A percentile compares a stretch with the other conserved stretches of the same genome.
Conservation (phyloP, 2,113 vertebrate genomes). For the Nesoenas mayeri region DNA sequence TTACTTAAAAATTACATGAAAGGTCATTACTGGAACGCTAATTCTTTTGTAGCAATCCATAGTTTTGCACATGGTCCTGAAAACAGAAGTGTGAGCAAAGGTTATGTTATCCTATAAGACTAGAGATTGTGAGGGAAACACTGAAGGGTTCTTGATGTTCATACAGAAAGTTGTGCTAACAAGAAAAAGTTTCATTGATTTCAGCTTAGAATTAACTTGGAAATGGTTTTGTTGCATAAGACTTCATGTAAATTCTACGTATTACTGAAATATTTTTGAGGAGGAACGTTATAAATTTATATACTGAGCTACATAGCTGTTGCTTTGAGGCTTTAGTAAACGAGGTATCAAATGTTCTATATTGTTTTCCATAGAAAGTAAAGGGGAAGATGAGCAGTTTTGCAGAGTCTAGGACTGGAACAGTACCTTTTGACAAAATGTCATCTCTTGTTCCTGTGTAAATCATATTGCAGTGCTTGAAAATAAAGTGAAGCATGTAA, state of each 20-base stretch:
- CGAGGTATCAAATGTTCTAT: not conserved
- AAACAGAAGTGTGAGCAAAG: not conserved
- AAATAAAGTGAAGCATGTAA: not conserved
- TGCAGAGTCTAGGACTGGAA: not conserved
- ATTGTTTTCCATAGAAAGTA: not conserved
- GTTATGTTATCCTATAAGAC: rapidly evolving
- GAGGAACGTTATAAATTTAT: not conserved
- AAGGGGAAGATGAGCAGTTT: not conserved
- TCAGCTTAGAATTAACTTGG: not conserved
- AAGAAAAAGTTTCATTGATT: not conserved
- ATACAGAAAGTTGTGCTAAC: not conserved
- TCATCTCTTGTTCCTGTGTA: not conserved
- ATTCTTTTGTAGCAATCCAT: not conserved
- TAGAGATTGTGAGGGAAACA: not conserved
- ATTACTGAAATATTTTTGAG: not conserved
- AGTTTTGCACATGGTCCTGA: not conserved
- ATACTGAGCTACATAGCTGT: not conserved
- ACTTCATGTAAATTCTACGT: not conserved
- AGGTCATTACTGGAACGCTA: not conserved
- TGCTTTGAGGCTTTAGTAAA: not conserved
- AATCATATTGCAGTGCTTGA: not conserved
- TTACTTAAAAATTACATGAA: not conserved
- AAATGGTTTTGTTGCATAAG: not conserved
- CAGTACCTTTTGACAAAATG: not conserved
- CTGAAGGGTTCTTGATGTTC: not conserved